Base-by-base conservation (phyloP, 37 sponge, comb jelly and placozoan genomes). In the Mnemiopsis leidyi region DNA sequence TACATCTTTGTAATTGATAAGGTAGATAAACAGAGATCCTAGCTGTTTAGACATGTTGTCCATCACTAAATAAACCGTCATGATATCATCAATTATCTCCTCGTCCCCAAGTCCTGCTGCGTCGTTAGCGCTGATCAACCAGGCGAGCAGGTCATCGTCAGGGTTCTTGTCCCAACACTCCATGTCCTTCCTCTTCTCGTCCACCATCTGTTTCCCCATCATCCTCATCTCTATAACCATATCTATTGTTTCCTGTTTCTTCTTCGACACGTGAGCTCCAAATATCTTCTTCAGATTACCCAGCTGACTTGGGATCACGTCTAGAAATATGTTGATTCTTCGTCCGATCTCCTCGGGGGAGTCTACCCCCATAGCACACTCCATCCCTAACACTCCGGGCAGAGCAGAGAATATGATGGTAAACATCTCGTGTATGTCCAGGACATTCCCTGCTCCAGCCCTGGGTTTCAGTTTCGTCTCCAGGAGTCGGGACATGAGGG, bases 31-130 rank as follows among this genome's bases (percentile, higher is more conserved):
- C n/a, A 71, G 75, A 71, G 75, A 71, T 28, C 75, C 75, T 13
- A 71, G 26, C 75, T 71, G 75, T 71, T 71, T 71, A 25, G 75
- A 71, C 75, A 71, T 71, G 75, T 71, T 71, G 23, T 71, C 75
- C 75, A 71, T 71, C 31, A 71, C 75, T 24, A 71, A 25, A 25
- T 71, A 71, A 13, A 71, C 75, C 75, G 75, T 71, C 26, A 71
- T 13, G 26, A 71, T 71, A 28, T 71, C 75, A 71, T 71, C 75
- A 7, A 71, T 28, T 5, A 71, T 24, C 31, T 71, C 75, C 75
- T 71, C 75, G 20, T 71, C 75, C 5, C 31, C 31, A 13, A 71
- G 75, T 24, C 75, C 75, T 28, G 75, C 75, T 71, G 75, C 75
- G 20, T 71, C 75, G 30, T 71, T 71, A 71, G 75, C 75, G 3